These are phyloP conservation scores for Pyxicephalus adspersus DNA, from an alignment of 2,113 vertebrate genomes.

Conservation along the genomic window DNA sequence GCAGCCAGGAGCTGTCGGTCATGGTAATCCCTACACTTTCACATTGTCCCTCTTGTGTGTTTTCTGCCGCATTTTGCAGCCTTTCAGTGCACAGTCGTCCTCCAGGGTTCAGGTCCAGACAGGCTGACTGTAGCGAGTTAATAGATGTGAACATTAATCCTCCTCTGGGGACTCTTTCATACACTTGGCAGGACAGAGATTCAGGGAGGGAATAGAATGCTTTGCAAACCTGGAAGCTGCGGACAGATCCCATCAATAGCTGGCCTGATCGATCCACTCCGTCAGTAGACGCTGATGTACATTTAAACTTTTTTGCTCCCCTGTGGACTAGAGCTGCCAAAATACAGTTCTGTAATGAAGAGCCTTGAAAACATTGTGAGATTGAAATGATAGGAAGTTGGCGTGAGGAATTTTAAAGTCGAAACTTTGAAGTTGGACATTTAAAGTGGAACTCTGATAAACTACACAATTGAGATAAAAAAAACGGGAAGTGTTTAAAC, in stretches of 20 bases:
- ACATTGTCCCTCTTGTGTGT: too few species aligned
- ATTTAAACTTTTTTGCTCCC: slow-evolving; percentile 26
- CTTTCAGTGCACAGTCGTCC: too few species aligned
- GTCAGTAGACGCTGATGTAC: neutral
- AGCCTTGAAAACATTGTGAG: too few species aligned
- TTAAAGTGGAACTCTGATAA: too few species aligned
- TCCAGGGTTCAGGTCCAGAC: neutral
- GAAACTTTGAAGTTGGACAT: too few species aligned
- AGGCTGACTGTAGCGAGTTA: neutral
- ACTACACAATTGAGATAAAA: too few species aligned
- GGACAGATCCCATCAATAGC: slow-evolving; percentile 27
- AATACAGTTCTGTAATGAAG: neutral
- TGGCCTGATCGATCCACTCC: slow-evolving; percentile 13
- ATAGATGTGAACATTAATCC: slow-evolving; percentile 4
- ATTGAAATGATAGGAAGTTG: too few species aligned
- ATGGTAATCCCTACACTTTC: too few species aligned
- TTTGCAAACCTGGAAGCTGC: slow-evolving; percentile 35
- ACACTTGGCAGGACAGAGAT: neutral
- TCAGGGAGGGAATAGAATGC: neutral
- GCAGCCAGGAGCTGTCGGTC: too few species aligned
- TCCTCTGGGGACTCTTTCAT: slow-evolving; percentile 42
- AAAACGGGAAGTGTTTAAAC: too few species aligned
- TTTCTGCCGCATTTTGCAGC: neutral
- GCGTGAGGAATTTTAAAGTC: too few species aligned
- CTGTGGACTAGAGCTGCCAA: neutral